phyloP scores from a whole-genome alignment of 1,140 invertebrate species.

The Phortica variegata region DNA sequence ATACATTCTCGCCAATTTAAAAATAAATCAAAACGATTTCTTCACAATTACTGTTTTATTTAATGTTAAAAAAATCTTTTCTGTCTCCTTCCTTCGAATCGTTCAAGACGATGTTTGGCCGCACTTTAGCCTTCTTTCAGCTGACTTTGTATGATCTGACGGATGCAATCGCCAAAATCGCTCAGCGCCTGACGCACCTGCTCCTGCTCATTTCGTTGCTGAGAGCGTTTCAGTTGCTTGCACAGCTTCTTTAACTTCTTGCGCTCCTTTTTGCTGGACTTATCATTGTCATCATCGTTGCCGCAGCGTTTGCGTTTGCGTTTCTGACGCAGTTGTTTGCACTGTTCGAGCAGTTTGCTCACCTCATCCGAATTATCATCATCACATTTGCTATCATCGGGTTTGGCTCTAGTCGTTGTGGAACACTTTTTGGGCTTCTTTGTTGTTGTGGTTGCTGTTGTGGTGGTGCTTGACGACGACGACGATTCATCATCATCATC shows the following conservation, averaged over 20 bases:
- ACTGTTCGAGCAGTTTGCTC: conserved; percentile 24
- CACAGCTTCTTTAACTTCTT: conserved; percentile 46
- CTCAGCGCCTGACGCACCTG: background rate
- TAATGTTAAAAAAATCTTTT: conserved; percentile 9
- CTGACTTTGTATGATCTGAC: conserved; percentile 12
- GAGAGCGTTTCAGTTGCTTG: conserved; percentile 30
- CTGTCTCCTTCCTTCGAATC: conserved; percentile 17
- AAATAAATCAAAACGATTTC: no score
- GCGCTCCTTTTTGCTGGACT: conserved; percentile 33
- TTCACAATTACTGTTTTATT: no score
- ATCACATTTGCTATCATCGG: conserved; percentile 6
- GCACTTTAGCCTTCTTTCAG: no score
- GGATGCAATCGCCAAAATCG: no score
- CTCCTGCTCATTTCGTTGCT: conserved; percentile 26
- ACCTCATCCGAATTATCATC: conserved; percentile 14
- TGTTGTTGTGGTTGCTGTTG: conserved; percentile 13
- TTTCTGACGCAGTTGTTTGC: conserved; percentile 21
- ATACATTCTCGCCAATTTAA: no score
- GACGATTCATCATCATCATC: no score
- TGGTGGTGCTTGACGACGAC: conserved; percentile 11
- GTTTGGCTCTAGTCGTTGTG: conserved; percentile 19
- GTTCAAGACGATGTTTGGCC: no score
- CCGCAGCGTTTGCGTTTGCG: conserved; percentile 32
- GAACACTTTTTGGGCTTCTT: conserved; percentile 5
- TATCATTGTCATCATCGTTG: conserved; percentile 18